phyloP scores from a whole-genome alignment of 2,113 vertebrate species.

The Rhombomys opimus region DNA sequence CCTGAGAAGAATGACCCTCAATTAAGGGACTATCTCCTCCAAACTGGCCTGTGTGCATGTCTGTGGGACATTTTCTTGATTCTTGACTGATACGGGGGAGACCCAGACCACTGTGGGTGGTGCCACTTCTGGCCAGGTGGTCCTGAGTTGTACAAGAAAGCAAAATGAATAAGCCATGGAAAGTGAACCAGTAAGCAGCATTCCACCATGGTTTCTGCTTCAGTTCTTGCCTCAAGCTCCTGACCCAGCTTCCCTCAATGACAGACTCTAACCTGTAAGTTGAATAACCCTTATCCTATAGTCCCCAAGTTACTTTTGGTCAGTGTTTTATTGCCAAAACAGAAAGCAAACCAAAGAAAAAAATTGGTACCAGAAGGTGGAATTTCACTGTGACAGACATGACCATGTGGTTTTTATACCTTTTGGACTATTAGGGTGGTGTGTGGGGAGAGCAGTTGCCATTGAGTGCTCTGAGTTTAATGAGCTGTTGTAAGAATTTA shows the following conservation, averaged over 20 bases:
- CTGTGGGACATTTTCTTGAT: not conserved
- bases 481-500: not conserved
- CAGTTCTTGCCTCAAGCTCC: not conserved
- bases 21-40: not conserved
- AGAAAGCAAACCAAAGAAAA: not conserved
- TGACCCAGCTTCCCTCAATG: not conserved
- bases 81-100: not conserved
- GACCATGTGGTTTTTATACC: not conserved
- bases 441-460: not conserved
- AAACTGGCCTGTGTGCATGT: not conserved
- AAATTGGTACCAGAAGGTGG: not conserved
- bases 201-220: not conserved
- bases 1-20: not conserved
- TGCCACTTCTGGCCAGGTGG: not conserved
- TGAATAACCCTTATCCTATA: not conserved
- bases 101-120: not conserved
- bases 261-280: not conserved
- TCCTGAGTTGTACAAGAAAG: not conserved
- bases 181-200: not conserved
- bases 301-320: not conserved
- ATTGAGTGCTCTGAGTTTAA: not conserved
- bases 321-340: not conserved
- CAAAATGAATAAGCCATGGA: not conserved
- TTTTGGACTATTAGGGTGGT: not conserved
- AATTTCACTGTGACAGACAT: not conserved